Percentiles rank a stretch among this genome's conserved stretches.
phyloP scores from a whole-genome alignment of 1,140 invertebrate species.

The Arctopsyche grandis region DNA sequence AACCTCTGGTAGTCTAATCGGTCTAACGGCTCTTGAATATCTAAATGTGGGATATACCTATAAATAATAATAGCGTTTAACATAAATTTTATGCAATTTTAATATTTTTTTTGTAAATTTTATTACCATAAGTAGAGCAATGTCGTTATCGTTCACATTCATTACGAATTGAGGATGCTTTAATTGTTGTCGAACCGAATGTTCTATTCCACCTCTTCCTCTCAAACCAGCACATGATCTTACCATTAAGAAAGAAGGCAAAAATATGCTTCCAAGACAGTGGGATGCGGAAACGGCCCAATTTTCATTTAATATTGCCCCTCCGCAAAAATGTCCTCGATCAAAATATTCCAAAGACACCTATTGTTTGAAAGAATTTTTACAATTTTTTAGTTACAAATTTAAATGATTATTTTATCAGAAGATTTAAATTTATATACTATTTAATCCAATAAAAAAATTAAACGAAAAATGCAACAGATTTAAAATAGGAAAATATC shows the following conservation, averaged over 20 bases:
- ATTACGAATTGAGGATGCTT: slow-evolving; percentile 60
- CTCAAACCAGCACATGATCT: slow-evolving; percentile 57
- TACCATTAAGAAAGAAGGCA: slow-evolving; percentile 45
- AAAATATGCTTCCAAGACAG: slow-evolving; percentile 57
- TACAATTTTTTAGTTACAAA: background rate
- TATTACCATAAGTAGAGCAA: slow-evolving; percentile 63
- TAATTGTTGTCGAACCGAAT: slow-evolving; percentile 57
- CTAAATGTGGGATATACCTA: slow-evolving; percentile 41
- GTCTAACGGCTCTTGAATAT: slow-evolving; percentile 46
- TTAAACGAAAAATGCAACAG: background rate
- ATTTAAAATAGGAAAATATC: too few relatives aligned
- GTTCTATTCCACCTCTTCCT: slow-evolving; percentile 57
- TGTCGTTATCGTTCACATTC: slow-evolving; percentile 64
- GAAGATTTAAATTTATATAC: too few relatives aligned
- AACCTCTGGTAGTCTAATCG: slow-evolving; percentile 54
- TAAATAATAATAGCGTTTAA: background rate
- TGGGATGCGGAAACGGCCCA: slow-evolving; percentile 68
- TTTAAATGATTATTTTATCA: too few relatives aligned
- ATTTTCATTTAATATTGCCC: slow-evolving; percentile 60
- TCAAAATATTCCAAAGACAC: slow-evolving; percentile 56
- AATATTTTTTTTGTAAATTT: slow-evolving; percentile 9
- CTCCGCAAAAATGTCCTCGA: slow-evolving; percentile 62
- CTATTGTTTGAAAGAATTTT: slow-evolving; percentile 53
- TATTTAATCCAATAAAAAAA: background rate
- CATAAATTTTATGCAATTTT: background rate